Evolutionary conservation across 2,113 vertebrate species (phyloP).

Genomic region (Pterocles gutturalis): DNA sequence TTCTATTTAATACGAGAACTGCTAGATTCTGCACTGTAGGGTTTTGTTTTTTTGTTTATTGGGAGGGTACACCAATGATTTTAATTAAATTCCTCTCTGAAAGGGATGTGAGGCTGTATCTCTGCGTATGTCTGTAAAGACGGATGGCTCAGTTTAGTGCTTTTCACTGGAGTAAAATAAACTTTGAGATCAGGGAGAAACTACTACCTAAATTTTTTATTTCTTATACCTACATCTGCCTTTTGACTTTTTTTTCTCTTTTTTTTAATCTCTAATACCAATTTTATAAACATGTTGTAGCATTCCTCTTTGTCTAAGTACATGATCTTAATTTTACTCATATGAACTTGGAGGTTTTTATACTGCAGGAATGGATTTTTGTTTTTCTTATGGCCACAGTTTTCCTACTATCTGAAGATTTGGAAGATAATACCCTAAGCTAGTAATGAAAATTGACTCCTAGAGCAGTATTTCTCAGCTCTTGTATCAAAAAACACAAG

Average conservation of each 20-base stretch:
- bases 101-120: fast-evolving
- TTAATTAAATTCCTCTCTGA: neutral
- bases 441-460: neutral
- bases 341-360: neutral
- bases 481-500: neutral
- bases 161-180: neutral
- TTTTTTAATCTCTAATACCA: neutral
- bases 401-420: neutral
- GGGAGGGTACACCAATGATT: fast-evolving
- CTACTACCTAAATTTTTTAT: neutral
- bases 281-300: neutral
- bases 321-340: neutral
- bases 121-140: neutral
- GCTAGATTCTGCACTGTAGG: neutral
- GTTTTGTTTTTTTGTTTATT: neutral
- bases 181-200: neutral
- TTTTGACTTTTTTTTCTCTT: neutral
- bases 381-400: neutral
- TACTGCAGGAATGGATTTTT: neutral
- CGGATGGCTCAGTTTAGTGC: neutral
- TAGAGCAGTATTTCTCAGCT: neutral
- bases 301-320: neutral
- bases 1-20: neutral
- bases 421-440: neutral
- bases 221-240: neutral